Evolutionary conservation across 2,113 vertebrate species (phyloP).

Genomic region (Apeltes quadracus): DNA sequence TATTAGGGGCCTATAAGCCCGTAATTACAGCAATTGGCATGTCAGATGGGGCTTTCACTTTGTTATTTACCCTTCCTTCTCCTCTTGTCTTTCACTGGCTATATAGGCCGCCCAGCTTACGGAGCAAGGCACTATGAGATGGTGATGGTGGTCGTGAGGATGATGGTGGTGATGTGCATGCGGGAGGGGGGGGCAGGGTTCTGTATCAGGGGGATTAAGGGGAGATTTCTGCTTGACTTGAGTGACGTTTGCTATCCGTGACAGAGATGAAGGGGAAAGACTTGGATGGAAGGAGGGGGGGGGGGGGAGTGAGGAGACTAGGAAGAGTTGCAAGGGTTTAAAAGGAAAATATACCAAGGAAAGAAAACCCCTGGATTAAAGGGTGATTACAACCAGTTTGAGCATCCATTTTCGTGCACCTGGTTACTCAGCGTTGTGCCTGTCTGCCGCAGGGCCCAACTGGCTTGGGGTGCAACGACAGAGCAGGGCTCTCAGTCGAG

Average conservation of each 20-base stretch:
- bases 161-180: constrained; percentile 36
- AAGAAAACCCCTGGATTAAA: constrained; percentile 36
- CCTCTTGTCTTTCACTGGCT: constrained; percentile 54
- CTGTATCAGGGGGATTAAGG: constrained; percentile 58
- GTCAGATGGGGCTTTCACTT: constrained; percentile 65
- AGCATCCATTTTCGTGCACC: constrained; percentile 39
- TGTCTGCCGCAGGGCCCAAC: constrained; percentile 20
- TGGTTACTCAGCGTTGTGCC: constrained; percentile 8
- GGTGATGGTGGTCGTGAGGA: constrained; percentile 12
- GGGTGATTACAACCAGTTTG: constrained; percentile 23
- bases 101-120: constrained; percentile 12
- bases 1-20: constrained; percentile 74
- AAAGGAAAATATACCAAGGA: constrained; percentile 17
- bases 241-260: constrained; percentile 36
- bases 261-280: constrained; percentile 30
- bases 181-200: constrained; percentile 29
- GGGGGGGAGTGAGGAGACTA: constrained; percentile 2
- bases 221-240: constrained; percentile 59
- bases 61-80: constrained; percentile 49
- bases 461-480: neutral
- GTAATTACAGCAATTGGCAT: constrained; percentile 76
- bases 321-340: constrained; percentile 8
- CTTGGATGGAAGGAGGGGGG: constrained; percentile 1
- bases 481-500: constrained; percentile 7
- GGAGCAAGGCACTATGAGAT: constrained; percentile 17